Evolutionary conservation across 1,140 invertebrate genomes (phyloP).

Genomic region (Hyles vespertilio): DNA sequence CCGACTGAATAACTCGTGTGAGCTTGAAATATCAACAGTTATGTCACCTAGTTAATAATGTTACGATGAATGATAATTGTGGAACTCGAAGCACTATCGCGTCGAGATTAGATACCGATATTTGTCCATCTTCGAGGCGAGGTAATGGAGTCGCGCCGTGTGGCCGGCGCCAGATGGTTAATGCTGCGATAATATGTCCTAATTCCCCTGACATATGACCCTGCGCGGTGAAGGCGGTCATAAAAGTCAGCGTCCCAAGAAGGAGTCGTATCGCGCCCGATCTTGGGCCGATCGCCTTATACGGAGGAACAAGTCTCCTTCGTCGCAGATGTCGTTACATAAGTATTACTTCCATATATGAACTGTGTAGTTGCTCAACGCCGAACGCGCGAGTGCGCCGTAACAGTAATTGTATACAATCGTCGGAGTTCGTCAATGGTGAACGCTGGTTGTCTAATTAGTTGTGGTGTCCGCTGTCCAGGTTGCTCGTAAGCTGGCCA

Average conservation of each 20-base stretch:
- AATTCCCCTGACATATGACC: constrained; percentile 70
- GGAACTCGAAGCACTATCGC: constrained; percentile 15
- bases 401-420: constrained; percentile 22
- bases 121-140: constrained; percentile 3
- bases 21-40: constrained; percentile 12
- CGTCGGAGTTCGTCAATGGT: constrained; percentile 20
- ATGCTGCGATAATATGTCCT: constrained; percentile 44
- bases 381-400: constrained; percentile 30
- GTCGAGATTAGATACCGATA: constrained; percentile 19
- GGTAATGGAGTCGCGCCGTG: not conserved
- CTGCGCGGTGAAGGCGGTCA: constrained; percentile 55
- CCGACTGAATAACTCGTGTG: constrained; percentile 18
- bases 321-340: constrained; percentile 63
- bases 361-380: constrained; percentile 47
- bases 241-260: constrained; percentile 61
- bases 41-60: constrained; percentile 18
- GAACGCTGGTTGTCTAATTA: constrained; percentile 29
- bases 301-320: constrained; percentile 54
- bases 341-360: constrained; percentile 62
- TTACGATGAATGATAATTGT: constrained; percentile 14
- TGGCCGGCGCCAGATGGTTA: constrained; percentile 22
- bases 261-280: constrained; percentile 54
- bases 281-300: constrained; percentile 58
- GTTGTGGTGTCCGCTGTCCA: constrained; percentile 77
- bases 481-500: constrained; percentile 99